These are phyloP conservation scores for Oscheius sp. DNA, from an alignment of 1,140 invertebrate genomes.

Conservation along the genomic window DNA sequence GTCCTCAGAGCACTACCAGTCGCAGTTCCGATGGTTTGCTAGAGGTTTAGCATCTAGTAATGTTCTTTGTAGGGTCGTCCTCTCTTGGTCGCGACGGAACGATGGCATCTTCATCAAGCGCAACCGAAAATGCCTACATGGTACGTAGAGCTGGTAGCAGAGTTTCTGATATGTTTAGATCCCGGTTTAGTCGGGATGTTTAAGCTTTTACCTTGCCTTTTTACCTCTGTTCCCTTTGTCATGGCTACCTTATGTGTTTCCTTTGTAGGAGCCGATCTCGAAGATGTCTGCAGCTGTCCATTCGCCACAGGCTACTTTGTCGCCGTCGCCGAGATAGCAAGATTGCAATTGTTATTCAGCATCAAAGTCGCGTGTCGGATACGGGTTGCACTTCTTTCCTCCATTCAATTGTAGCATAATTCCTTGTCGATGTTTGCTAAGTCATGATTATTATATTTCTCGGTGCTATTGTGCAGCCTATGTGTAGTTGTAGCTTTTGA, in stretches of 20 bases:
- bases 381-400: too few relatives aligned
- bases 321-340: neutral
- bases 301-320: neutral
- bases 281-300: neutral
- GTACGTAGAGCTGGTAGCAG: neutral
- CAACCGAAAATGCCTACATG: conserved; percentile 1
- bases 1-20: conserved; percentile 9
- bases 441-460: too few relatives aligned
- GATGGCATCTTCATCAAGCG: neutral
- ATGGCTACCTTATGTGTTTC: neutral
- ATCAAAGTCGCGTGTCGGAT: too few relatives aligned
- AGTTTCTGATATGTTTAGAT: neutral
- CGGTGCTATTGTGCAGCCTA: conserved; percentile 6
- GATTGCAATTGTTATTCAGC: too few relatives aligned
- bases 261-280: conserved; percentile 3
- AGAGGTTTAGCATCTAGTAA: too few relatives aligned
- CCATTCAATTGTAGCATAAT: too few relatives aligned
- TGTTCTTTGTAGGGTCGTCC: too few relatives aligned
- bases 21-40: conserved; percentile 9
- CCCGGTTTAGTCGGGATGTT: neutral
- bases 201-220: too few relatives aligned
- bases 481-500: too few relatives aligned
- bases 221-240: conserved; percentile 5
- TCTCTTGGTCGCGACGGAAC: neutral
- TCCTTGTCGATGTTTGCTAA: too few relatives aligned